Evolutionary conservation across 2,797 vertebrate genomes (phyloP), one percentile per base, ranked within the genome.

Genomic region (Crenichthys baileyi): DNA sequence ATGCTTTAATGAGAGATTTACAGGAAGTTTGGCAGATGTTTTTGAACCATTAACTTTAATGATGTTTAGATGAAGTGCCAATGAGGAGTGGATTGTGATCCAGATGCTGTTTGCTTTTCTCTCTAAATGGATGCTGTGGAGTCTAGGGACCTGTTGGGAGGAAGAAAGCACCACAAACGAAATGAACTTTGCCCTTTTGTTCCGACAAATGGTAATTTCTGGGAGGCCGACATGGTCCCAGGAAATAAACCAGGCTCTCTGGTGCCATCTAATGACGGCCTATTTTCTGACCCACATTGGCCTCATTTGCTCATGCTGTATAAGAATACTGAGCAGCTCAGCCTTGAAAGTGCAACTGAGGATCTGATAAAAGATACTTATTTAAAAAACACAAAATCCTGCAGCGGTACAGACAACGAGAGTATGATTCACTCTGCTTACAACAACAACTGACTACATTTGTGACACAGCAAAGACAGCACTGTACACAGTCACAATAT

Each of bases 121-220:
- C 78, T 90, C 58, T 78, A 89, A 92, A 92, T 93, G 84, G 84
- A 91, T 85, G 79, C 83, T 70, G 78, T 79, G 75, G 81, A 79
- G 87, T 91, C 88, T 87, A 78, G 92, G 91, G 91, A 93, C 90
- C 91, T 93, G 88, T 82, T 77, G 82, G 76, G 84, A 87, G 87
- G 85, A 85, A 87, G 68, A 81, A 84, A 85, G 76, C 75, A 87
- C 87, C 20, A 31, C 73, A 75, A 75, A 91, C 89, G 81, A 74
- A 82, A 73, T 91, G 89, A 95, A 90, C 93, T 93, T 77, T 94
- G 91, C 89, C 87, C 90, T 81, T 92, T 83, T 94, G 92, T 95
- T 95, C 92, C 87, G 86, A 61, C 85, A 80, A 90, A 82, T 87
- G 77, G 74, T 72, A 44, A 81, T 85, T 81, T 81, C 79, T 90